These are phyloP conservation scores for Lagenorhynchus albirostris DNA, from an alignment of 2,113 vertebrate genomes.

Conservation along the genomic window DNA sequence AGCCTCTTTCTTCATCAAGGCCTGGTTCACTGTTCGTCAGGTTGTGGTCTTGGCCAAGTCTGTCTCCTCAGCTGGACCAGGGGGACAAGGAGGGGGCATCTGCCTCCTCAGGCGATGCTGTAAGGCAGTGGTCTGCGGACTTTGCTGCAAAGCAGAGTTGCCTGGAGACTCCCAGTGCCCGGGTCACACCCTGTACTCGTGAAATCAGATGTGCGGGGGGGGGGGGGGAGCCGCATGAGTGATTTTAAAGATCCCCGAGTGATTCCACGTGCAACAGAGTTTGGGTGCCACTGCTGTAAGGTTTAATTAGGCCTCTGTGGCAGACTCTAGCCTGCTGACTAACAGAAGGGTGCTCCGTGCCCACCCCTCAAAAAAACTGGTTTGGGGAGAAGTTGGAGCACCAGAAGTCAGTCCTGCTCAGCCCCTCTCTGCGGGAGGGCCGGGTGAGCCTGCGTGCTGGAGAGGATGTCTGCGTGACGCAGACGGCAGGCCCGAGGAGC, in stretches of 20 bases:
- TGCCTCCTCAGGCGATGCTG: background rate
- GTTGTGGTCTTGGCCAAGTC: background rate
- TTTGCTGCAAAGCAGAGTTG: background rate
- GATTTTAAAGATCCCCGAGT: background rate
- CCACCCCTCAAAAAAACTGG: background rate
- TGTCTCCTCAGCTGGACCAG: background rate
- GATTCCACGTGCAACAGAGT: background rate
- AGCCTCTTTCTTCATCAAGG: background rate
- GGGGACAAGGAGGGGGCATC: background rate
- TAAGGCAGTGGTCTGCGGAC: background rate
- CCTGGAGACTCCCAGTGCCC: background rate
- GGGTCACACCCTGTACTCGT: background rate
- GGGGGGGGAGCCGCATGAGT: background rate
- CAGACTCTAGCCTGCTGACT: rapidly evolving
- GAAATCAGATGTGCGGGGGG: background rate
- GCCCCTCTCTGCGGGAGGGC: background rate
- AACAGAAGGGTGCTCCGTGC: background rate
- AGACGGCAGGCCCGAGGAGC: background rate
- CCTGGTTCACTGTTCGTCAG: background rate
- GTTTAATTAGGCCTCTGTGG: background rate
- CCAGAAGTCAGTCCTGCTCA: background rate
- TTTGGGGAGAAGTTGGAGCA: background rate
- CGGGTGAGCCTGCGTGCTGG: rapidly evolving
- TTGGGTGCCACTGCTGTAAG: background rate
- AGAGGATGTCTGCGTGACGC: too few relatives aligned